Evolutionary conservation across 2,797 vertebrate species (phyloP), one percentile per base, ranked within the genome.

Genomic region (Onychomys leucogaster): DNA sequence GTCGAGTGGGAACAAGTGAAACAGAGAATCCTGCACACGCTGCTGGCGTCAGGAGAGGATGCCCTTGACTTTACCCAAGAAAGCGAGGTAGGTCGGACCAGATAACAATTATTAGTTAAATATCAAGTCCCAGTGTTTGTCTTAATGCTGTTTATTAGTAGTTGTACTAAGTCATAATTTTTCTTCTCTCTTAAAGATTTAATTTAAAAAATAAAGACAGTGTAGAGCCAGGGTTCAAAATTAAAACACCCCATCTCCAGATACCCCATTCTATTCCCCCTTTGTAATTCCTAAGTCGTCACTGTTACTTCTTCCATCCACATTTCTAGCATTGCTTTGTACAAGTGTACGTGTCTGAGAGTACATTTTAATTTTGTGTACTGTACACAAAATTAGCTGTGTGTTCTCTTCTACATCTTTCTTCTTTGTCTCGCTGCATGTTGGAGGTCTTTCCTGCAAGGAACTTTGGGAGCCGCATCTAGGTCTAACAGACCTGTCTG

Each of bases 1-100:
- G 99, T 99, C 32, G 99, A 99, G 96, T 99, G 99, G 99, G 99
- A 99, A 98, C 99, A 99, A 98, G 99, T 99, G 97, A 99, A 99
- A 97, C 99, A 99, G 98, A 99, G 99, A 96, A 99, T 99, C 94
- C 98, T 99, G 90, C 99, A 99, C 98, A 99, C 99, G 0, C 98
- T 99, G 3, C 99, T 99, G 77, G 99, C 99, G 4, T 99, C 99
- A 3, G 99, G 99, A 96, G 99, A 99, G 97, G 99, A 99, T 63
- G 99, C 99, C 3, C 99, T 99, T 25, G 99, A 99, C 98, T 99
- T 99, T 97, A 99, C 99, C 97, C 99, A 99, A 96, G 99, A 99
- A 97, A 99, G 98, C 23, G 99, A 99, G 99, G 99, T 99, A 98
- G 92, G 76, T 96, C 41, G 63, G 57, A 32, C 63, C 89, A 82